phyloP scores from a whole-genome alignment of 23 tunicate species.

The Halocynthia aurantium region DNA sequence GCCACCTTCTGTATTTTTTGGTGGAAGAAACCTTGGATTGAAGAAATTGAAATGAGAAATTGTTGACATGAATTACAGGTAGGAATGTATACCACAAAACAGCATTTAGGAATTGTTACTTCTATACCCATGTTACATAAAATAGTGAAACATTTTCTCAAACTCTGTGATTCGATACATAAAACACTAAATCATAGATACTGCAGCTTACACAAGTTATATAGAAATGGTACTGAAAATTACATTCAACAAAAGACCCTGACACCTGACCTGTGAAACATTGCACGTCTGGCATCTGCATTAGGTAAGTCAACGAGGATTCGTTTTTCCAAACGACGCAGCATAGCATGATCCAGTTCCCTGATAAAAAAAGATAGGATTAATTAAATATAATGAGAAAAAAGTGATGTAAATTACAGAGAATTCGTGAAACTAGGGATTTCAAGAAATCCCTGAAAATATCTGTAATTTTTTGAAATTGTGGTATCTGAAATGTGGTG shows the following conservation, averaged over 20 bases:
- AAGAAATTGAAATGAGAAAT: too few species aligned
- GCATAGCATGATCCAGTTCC: slow-evolving; percentile 96
- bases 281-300: slow-evolving; percentile 60
- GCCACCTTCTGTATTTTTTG: slow-evolving; percentile 85
- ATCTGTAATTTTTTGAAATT: neutral
- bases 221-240: too few species aligned
- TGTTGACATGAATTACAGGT: too few species aligned
- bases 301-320: slow-evolving; percentile 81
- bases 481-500: too few species aligned
- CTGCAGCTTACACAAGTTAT: neutral
- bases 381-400: neutral
- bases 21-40: slow-evolving; percentile 63
- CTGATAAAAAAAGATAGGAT: slow-evolving; percentile 12
- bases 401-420: neutral
- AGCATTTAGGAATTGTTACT: too few species aligned
- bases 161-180: too few species aligned
- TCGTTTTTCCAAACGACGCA: slow-evolving; percentile 81
- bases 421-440: neutral
- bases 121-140: neutral
- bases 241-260: too few species aligned
- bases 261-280: slow-evolving; percentile 58
- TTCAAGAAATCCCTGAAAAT: too few species aligned
- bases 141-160: too few species aligned
- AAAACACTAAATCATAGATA: neutral
- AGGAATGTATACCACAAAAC: too few species aligned